phyloP scores from a whole-genome alignment of 1,140 invertebrate species.

The Cheumatopsyche charites region DNA sequence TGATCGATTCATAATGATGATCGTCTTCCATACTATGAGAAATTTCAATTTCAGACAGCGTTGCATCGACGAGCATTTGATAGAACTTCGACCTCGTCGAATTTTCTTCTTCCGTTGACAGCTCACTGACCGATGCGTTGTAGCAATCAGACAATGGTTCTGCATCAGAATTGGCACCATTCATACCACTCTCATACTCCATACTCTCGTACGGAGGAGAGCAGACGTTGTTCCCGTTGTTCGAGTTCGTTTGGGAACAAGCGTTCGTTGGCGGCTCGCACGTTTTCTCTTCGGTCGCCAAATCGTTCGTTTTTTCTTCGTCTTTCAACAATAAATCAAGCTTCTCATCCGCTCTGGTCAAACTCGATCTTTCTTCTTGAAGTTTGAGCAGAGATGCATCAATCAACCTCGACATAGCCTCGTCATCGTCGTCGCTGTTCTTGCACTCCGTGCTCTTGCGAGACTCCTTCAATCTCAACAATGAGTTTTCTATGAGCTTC shows the following conservation, averaged over 20 bases:
- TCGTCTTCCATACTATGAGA: conserved; percentile 65
- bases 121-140: conserved; percentile 66
- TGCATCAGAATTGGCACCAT: conserved; percentile 59
- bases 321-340: conserved; percentile 39
- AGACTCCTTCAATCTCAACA: conserved; percentile 65
- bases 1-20: conserved; percentile 80
- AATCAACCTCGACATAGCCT: conserved; percentile 64
- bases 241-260: conserved; percentile 38
- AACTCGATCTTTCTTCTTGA: conserved; percentile 55
- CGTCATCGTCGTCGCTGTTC: conserved; percentile 63
- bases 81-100: conserved; percentile 70
- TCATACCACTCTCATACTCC: conserved; percentile 62
- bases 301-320: conserved; percentile 34
- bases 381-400: conserved; percentile 63
- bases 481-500: conserved; percentile 68
- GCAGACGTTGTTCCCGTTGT: conserved; percentile 54
- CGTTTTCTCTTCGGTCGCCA: conserved; percentile 35
- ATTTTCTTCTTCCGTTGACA: conserved; percentile 66
- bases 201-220: conserved; percentile 64
- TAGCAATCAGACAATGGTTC: conserved; percentile 70
- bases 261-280: conserved; percentile 37
- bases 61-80: conserved; percentile 70
- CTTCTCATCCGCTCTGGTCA: conserved; percentile 35
- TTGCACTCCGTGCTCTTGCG: conserved; percentile 59
- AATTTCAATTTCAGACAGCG: conserved; percentile 67